Evolutionary conservation across 2,888 invertebrate genomes (phyloP).

Genomic region (Pheosia tremula): DNA sequence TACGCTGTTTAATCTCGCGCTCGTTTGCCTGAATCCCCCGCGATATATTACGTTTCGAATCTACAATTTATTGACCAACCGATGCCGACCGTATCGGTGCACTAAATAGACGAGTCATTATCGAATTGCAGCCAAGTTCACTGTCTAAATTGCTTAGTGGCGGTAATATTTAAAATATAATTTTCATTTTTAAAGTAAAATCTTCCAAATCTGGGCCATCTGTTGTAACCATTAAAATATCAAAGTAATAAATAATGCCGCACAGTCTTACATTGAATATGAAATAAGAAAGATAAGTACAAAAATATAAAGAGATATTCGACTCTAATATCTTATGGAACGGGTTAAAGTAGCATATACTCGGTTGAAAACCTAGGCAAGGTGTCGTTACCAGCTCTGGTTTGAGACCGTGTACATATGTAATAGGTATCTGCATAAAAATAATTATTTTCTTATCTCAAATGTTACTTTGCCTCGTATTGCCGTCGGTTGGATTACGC

Average conservation of each 20-base stretch:
- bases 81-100: conserved; percentile 55
- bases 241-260: conserved; percentile 23
- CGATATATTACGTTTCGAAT: conserved; percentile 60
- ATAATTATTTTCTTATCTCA: conserved; percentile 21
- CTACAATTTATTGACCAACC: conserved; percentile 56
- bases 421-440: conserved; percentile 41
- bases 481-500: conserved; percentile 45
- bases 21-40: conserved; percentile 49
- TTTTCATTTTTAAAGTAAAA: too few species aligned
- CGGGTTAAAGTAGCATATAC: too few species aligned
- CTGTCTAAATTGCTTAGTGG: conserved; percentile 3
- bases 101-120: conserved; percentile 64
- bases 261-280: conserved; percentile 19
- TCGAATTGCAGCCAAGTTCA: conserved; percentile 37
- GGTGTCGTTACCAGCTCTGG: neutral
- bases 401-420: neutral
- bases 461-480: conserved; percentile 32
- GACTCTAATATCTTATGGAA: too few species aligned
- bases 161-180: too few species aligned
- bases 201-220: neutral
- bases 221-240: conserved; percentile 37
- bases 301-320: too few species aligned
- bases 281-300: neutral
- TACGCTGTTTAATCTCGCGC: conserved; percentile 47
- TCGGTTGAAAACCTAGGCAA: neutral